Percentiles rank a stretch among this genome's conserved stretches.
These are phyloP conservation scores for Misgurnus mizolepis DNA, from an alignment of 2,113 vertebrate genomes.

Conservation along the genomic window DNA sequence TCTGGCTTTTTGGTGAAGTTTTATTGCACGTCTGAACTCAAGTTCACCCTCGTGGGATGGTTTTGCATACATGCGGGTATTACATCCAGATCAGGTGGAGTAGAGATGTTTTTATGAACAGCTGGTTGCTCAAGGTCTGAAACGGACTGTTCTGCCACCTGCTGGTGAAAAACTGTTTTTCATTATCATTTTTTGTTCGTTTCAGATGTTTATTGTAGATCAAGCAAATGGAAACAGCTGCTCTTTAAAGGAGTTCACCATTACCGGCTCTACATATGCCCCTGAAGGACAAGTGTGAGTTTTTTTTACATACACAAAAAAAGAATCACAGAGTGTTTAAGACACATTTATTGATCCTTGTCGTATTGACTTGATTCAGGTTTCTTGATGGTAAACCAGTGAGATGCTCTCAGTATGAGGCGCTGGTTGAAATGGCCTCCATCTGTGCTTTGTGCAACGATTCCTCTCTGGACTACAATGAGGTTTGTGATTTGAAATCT, in stretches of 20 bases:
- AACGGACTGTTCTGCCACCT: neutral
- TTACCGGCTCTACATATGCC: conserved; percentile 94
- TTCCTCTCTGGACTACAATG: conserved; percentile 96
- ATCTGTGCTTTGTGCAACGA: conserved; percentile 98
- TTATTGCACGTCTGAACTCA: conserved; percentile 16
- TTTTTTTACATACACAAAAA: conserved; percentile 9
- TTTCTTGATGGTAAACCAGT: conserved; percentile 86
- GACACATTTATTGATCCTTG: neutral
- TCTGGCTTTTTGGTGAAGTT: neutral
- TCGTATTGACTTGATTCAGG: conserved; percentile 65
- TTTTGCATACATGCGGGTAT: neutral
- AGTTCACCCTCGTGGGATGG: neutral
- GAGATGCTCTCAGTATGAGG: conserved; percentile 89
- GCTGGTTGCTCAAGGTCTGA: neutral
- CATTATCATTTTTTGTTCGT: neutral
- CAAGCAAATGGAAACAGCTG: conserved; percentile 83
- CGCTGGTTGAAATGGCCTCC: conserved; percentile 91
- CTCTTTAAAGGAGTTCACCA: conserved; percentile 89
- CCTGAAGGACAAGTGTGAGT: conserved; percentile 97
- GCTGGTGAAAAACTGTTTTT: neutral
- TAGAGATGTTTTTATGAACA: neutral
- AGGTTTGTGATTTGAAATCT: conserved; percentile 73
- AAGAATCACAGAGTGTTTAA: neutral
- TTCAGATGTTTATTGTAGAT: conserved; percentile 94
- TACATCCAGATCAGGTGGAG: conserved; percentile 20